phyloP scores from a whole-genome alignment of 2,797 vertebrate genomes.

The Hydrophis major region DNA sequence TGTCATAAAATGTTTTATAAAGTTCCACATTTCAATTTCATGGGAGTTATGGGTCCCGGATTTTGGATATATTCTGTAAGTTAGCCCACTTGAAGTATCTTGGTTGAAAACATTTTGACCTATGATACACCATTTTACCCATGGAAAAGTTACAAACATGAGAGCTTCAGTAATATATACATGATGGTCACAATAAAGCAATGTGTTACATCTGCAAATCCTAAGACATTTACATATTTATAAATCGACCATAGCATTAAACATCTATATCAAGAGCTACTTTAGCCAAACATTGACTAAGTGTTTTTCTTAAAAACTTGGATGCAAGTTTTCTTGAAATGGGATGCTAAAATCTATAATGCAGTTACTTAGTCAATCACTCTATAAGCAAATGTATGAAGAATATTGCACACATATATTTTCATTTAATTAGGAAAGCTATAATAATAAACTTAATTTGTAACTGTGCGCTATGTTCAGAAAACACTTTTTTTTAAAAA shows the following conservation, averaged over 20 bases:
- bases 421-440: constrained; percentile 60
- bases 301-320: not conserved
- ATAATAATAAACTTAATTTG: constrained; percentile 53
- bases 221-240: not conserved
- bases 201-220: not conserved
- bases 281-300: not conserved
- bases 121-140: not conserved
- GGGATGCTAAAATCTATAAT: constrained; percentile 42
- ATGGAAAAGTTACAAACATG: not conserved
- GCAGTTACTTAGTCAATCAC: constrained; percentile 43
- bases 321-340: not conserved
- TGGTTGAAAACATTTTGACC: not conserved
- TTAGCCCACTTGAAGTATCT: not conserved
- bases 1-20: not conserved
- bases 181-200: not conserved
- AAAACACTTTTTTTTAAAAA: not conserved
- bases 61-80: not conserved
- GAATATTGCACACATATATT: constrained; percentile 53
- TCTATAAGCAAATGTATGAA: constrained; percentile 49
- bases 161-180: not conserved
- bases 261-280: not conserved
- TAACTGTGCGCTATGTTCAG: constrained; percentile 23
- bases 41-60: not conserved
- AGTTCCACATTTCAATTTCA: not conserved
- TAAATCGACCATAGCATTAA: not conserved